A percentile compares a stretch with the other conserved stretches of the same genome.
phyloP scores from a whole-genome alignment of 2,888 invertebrate genomes.

The Lasioglossum lativentre region DNA sequence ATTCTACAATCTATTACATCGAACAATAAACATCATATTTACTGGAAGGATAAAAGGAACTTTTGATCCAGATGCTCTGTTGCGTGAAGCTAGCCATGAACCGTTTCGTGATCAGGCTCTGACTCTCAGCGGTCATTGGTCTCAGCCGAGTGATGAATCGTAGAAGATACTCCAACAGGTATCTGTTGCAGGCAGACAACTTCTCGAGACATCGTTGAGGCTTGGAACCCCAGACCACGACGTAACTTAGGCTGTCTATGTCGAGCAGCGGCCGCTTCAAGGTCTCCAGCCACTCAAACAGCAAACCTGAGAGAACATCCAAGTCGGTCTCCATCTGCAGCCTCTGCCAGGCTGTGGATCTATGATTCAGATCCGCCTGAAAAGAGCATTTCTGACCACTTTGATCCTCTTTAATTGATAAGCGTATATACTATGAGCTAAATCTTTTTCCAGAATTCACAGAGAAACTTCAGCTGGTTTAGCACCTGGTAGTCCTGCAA shows the following conservation, averaged over 20 bases:
- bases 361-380: constrained; percentile 88
- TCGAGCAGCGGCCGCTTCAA: constrained; percentile 89
- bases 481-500: constrained; percentile 84
- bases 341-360: constrained; percentile 88
- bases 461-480: neutral
- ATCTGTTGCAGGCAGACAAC: constrained; percentile 87
- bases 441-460: neutral
- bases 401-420: neutral
- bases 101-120: constrained; percentile 88
- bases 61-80: constrained; percentile 86
- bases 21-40: constrained; percentile 37
- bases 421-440: neutral
- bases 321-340: constrained; percentile 89
- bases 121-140: constrained; percentile 87
- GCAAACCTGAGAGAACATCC: constrained; percentile 87
- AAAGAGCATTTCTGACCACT: constrained; percentile 16
- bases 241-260: constrained; percentile 88
- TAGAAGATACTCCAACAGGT: constrained; percentile 90
- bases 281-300: constrained; percentile 92
- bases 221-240: constrained; percentile 88
- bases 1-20: neutral
- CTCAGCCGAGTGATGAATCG: constrained; percentile 89
- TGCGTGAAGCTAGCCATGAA: constrained; percentile 89
- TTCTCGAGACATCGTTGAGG: constrained; percentile 88
- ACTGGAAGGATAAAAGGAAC: constrained; percentile 85